Conservation (phyloP, 2,797 vertebrate genomes). For the Megalops cyprinoides region DNA sequence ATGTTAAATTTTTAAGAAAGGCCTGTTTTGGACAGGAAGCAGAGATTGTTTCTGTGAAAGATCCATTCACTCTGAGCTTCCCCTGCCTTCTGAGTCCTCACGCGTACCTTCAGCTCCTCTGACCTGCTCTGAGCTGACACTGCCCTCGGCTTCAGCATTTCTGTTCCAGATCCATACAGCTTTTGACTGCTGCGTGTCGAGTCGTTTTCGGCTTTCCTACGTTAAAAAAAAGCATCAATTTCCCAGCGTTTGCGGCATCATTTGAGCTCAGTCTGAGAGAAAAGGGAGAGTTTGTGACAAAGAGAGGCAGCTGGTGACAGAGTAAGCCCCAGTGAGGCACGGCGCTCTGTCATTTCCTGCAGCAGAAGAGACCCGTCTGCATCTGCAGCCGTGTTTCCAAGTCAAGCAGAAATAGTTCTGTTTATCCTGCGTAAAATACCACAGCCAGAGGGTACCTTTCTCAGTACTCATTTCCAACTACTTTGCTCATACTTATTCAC, state of each 20-base stretch:
- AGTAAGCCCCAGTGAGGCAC: constrained; percentile 8
- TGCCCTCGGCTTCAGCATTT: not conserved
- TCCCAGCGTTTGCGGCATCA: not conserved
- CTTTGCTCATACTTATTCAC: too few species aligned
- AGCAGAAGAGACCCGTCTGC: constrained; percentile 5
- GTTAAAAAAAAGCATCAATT: not conserved
- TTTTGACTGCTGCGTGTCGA: not conserved
- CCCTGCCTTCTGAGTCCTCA: not conserved
- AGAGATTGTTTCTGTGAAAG: not conserved
- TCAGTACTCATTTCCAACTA: too few species aligned
- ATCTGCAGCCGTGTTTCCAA: too few species aligned
- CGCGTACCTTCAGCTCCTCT: not conserved
- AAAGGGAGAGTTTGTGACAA: constrained; percentile 9
- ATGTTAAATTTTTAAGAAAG: not conserved
- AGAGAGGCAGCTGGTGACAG: not conserved
- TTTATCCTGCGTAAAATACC: too few species aligned
- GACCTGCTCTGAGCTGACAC: not conserved
- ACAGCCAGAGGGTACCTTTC: too few species aligned
- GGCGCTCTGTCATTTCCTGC: not conserved
- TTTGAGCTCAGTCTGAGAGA: not conserved
- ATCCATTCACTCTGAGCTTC: not conserved
- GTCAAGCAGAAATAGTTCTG: too few species aligned
- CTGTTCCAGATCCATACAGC: not conserved
- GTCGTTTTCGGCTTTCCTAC: not conserved
- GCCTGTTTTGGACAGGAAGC: not conserved